A percentile compares a stretch with the other conserved stretches of the same genome.
Conservation (phyloP, 2,113 vertebrate species). For the Hemibagrus wyckioides region DNA sequence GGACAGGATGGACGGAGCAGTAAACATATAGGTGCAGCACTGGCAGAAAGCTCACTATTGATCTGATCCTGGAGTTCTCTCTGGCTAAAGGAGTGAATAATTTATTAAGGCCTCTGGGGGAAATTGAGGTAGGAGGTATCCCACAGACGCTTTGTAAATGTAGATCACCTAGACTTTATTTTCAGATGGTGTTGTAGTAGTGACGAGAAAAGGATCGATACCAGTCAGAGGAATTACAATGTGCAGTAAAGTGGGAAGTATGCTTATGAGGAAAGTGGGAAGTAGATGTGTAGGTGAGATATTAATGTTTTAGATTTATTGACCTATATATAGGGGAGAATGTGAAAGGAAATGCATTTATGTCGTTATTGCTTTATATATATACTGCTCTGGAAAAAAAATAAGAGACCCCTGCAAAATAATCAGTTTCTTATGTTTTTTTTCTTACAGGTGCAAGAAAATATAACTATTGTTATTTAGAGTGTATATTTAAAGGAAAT, state of each 20-base stretch:
- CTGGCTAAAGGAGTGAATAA: constrained; percentile 41
- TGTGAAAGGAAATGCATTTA: neutral
- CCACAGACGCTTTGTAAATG: neutral
- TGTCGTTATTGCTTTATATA: too few species aligned
- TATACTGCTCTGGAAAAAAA: too few species aligned
- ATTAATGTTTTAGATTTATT: neutral
- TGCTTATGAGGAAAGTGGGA: neutral
- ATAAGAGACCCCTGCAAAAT: too few species aligned
- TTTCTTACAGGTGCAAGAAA: too few species aligned
- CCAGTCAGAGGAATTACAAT: neutral
- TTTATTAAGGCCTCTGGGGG: constrained; percentile 41
- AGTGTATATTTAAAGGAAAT: too few species aligned
- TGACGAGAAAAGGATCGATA: neutral
- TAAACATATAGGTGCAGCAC: constrained; percentile 10
- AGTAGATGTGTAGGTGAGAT: neutral
- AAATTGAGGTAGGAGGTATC: neutral
- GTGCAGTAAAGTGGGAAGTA: neutral
- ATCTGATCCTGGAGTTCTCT: constrained; percentile 31
- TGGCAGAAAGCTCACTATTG: constrained; percentile 34
- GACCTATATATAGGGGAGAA: neutral
- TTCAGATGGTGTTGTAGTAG: neutral
- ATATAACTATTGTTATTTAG: too few species aligned
- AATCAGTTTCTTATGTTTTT: too few species aligned
- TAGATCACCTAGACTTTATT: neutral
- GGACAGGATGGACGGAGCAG: constrained; percentile 13